Evolutionary conservation across 2,888 invertebrate species (phyloP).

Genomic region (Oscheius onirici): DNA sequence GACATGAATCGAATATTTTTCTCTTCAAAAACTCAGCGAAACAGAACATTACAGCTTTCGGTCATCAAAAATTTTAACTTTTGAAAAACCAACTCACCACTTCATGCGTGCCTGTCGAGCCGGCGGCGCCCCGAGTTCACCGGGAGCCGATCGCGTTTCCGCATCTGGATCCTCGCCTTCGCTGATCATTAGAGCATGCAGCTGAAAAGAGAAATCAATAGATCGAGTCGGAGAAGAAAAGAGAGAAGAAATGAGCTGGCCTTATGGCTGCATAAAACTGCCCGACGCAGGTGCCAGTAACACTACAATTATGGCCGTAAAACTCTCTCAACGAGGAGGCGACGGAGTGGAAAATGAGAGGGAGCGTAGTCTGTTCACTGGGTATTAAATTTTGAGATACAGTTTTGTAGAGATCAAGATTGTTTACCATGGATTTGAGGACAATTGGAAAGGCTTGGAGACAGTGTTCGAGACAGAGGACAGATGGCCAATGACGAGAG

Average conservation of each 20-base stretch:
- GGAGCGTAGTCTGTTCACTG: too few relatives aligned
- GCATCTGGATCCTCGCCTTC: slow-evolving; percentile 45
- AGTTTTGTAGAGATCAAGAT: too few relatives aligned
- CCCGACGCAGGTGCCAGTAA: slow-evolving; percentile 2
- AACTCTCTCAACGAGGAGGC: neutral
- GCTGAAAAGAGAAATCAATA: slow-evolving; percentile 12
- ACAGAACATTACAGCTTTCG: too few relatives aligned
- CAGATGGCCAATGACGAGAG: neutral
- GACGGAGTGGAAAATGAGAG: slow-evolving; percentile 13
- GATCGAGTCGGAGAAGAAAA: neutral
- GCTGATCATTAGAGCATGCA: slow-evolving; percentile 24
- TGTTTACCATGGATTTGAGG: neutral
- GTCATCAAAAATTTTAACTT: too few relatives aligned
- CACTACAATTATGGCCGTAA: slow-evolving; percentile 18
- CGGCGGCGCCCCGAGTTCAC: slow-evolving; percentile 58
- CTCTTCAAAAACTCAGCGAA: too few relatives aligned
- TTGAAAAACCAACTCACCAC: slow-evolving; percentile 38
- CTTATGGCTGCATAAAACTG: neutral
- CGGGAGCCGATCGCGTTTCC: slow-evolving; percentile 68
- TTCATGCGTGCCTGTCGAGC: slow-evolving; percentile 35
- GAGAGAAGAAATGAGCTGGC: neutral
- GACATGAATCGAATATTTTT: too few relatives aligned
- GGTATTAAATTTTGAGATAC: too few relatives aligned
- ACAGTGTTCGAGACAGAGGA: neutral
- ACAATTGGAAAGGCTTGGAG: neutral